phyloP scores from a whole-genome alignment of 2,888 invertebrate genomes.

The Corythucha ciliata region DNA sequence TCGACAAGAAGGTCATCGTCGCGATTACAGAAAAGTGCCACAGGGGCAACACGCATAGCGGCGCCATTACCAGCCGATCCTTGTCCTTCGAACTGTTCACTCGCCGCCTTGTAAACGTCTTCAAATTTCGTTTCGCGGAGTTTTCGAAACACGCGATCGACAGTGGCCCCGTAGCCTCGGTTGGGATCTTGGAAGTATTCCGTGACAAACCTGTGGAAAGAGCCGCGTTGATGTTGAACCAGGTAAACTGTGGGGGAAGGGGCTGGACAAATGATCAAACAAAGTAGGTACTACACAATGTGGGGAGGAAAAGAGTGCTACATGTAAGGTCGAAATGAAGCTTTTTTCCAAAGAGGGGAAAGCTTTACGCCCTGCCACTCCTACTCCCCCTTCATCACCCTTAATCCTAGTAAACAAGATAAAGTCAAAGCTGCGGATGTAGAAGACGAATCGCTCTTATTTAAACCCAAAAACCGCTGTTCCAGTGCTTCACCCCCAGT shows the following conservation, averaged over 20 bases:
- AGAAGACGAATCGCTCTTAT: too few species aligned
- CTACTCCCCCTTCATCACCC: too few species aligned
- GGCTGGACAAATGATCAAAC: too few species aligned
- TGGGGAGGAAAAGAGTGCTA: background rate
- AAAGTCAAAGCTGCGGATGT: too few species aligned
- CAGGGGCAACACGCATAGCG: slow-evolving; percentile 61
- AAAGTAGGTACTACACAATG: background rate
- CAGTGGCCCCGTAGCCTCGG: slow-evolving; percentile 56
- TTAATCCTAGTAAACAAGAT: too few species aligned
- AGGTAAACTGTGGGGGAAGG: too few species aligned
- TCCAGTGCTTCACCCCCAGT: too few species aligned
- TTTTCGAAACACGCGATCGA: slow-evolving; percentile 50
- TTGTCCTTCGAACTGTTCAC: slow-evolving; percentile 53
- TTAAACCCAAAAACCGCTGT: too few species aligned
- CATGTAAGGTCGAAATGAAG: too few species aligned
- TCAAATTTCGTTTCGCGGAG: slow-evolving; percentile 47
- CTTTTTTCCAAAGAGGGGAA: too few species aligned
- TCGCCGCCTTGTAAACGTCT: slow-evolving; percentile 54
- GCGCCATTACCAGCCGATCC: slow-evolving; percentile 73
- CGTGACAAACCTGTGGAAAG: slow-evolving; percentile 49
- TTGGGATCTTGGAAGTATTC: slow-evolving; percentile 52
- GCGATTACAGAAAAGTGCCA: slow-evolving; percentile 51
- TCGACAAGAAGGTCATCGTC: slow-evolving; percentile 46
- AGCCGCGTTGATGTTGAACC: too few species aligned
- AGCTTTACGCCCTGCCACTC: too few species aligned